These are phyloP conservation scores for Neodiprion fabricii DNA, from an alignment of 1,140 invertebrate genomes.

Conservation along the genomic window DNA sequence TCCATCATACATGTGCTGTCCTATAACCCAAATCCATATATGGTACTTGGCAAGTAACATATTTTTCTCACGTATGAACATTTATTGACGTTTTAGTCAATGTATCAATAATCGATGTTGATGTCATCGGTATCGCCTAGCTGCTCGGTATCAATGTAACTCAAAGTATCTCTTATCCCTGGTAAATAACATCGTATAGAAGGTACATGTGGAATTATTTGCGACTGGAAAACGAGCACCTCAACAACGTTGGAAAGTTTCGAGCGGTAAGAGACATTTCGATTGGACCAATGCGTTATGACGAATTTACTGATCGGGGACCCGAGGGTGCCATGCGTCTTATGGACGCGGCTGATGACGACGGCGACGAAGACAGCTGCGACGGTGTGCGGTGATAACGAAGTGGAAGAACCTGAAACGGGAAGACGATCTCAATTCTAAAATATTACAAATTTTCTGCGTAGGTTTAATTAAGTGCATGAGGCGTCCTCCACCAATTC, in stretches of 20 bases:
- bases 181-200: slow-evolving; percentile 43
- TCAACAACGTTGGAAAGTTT: slow-evolving; percentile 95
- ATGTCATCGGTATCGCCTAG: too few relatives aligned
- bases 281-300: slow-evolving; percentile 75
- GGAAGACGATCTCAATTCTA: too few relatives aligned
- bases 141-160: background rate
- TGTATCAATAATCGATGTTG: too few relatives aligned
- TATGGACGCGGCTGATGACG: slow-evolving; percentile 68
- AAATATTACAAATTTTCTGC: too few relatives aligned
- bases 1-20: too few relatives aligned
- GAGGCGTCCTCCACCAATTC: background rate
- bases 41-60: too few relatives aligned
- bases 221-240: slow-evolving; percentile 91
- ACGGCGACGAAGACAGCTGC: slow-evolving; percentile 52
- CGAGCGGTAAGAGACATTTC: slow-evolving; percentile 90
- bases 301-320: slow-evolving; percentile 55
- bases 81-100: too few relatives aligned
- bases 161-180: background rate
- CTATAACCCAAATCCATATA: too few relatives aligned
- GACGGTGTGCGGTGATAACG: slow-evolving; percentile 9
- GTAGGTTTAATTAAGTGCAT: background rate
- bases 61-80: too few relatives aligned
- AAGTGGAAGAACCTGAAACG: too few relatives aligned
- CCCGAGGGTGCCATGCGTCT: slow-evolving; percentile 61
- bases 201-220: slow-evolving; percentile 94